Evolutionary conservation across 2,888 invertebrate species (phyloP).

Genomic region (Melanotus villosus): DNA sequence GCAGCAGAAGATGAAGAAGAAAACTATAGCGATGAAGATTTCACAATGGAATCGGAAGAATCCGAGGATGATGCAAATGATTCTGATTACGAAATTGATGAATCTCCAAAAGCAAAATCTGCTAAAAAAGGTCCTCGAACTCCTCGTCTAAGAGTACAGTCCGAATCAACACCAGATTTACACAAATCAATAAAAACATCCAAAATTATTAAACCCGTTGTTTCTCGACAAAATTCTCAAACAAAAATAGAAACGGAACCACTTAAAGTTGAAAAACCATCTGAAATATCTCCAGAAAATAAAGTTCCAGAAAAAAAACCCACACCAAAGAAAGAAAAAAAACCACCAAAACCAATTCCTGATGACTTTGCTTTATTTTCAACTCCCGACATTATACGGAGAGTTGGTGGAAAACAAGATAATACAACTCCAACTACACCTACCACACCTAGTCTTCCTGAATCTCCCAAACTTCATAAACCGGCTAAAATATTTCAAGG

Average conservation of each 20-base stretch:
- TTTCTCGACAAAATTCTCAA: slow-evolving; percentile 25
- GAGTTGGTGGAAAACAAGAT: slow-evolving; percentile 69
- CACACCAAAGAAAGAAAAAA: slow-evolving; percentile 67
- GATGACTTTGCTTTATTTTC: slow-evolving; percentile 83
- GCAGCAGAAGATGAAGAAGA: slow-evolving; percentile 62
- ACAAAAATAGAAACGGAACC: slow-evolving; percentile 42
- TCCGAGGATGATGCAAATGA: slow-evolving; percentile 68
- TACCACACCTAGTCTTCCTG: slow-evolving; percentile 50
- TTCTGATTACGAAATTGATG: slow-evolving; percentile 68
- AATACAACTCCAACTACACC: slow-evolving; percentile 57
- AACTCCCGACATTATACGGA: slow-evolving; percentile 83
- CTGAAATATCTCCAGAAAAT: slow-evolving; percentile 39
- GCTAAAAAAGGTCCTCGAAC: slow-evolving; percentile 55
- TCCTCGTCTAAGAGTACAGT: slow-evolving; percentile 42
- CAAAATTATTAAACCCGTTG: slow-evolving; percentile 26
- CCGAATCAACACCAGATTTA: slow-evolving; percentile 36
- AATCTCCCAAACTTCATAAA: slow-evolving; percentile 54
- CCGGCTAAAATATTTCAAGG: slow-evolving; percentile 63
- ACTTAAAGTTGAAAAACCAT: slow-evolving; percentile 49
- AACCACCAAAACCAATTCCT: slow-evolving; percentile 69
- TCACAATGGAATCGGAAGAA: slow-evolving; percentile 63
- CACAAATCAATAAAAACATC: slow-evolving; percentile 22
- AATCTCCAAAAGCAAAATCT: slow-evolving; percentile 54
- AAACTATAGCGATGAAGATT: slow-evolving; percentile 73
- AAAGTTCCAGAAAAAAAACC: slow-evolving; percentile 58